These are phyloP conservation scores for Rhodinocichla rosea DNA, from an alignment of 2,113 vertebrate species.

Conservation along the genomic window DNA sequence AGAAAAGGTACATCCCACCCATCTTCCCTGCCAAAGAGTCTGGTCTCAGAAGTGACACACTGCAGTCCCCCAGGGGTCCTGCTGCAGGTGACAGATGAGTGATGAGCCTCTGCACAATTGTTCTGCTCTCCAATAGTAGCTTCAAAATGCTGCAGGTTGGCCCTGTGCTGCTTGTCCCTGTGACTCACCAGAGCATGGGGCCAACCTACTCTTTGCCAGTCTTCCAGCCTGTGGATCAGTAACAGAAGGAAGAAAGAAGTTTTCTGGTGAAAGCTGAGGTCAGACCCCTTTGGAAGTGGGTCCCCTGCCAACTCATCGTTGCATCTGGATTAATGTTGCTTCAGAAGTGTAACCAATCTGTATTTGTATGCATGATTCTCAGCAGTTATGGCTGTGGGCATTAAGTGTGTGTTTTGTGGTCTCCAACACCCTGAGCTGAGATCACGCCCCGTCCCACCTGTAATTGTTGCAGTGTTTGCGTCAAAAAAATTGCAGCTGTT, in stretches of 20 bases:
- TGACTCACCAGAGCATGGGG: fast-evolving
- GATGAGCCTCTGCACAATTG: not conserved
- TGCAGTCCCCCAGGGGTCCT: not conserved
- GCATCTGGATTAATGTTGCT: not conserved
- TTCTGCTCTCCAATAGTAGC: not conserved
- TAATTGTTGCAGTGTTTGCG: not conserved
- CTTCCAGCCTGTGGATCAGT: not conserved
- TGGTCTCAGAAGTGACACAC: not conserved
- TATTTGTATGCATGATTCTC: not conserved
- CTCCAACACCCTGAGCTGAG: not conserved
- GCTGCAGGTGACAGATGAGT: no score
- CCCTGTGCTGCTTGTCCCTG: not conserved
- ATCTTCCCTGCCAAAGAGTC: not conserved
- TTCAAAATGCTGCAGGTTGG: not conserved
- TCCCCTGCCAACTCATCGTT: not conserved
- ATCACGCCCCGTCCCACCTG: fast-evolving
- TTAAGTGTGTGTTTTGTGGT: not conserved
- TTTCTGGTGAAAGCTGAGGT: not conserved
- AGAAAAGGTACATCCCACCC: not conserved
- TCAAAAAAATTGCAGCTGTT: not conserved
- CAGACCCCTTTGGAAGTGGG: not conserved
- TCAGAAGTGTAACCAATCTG: not conserved
- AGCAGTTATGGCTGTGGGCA: not conserved
- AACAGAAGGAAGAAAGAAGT: not conserved
- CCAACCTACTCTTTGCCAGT: not conserved